These are phyloP conservation scores for Gasterosteus nipponicus DNA, from an alignment of 2,113 vertebrate genomes.

Conservation along the genomic window DNA sequence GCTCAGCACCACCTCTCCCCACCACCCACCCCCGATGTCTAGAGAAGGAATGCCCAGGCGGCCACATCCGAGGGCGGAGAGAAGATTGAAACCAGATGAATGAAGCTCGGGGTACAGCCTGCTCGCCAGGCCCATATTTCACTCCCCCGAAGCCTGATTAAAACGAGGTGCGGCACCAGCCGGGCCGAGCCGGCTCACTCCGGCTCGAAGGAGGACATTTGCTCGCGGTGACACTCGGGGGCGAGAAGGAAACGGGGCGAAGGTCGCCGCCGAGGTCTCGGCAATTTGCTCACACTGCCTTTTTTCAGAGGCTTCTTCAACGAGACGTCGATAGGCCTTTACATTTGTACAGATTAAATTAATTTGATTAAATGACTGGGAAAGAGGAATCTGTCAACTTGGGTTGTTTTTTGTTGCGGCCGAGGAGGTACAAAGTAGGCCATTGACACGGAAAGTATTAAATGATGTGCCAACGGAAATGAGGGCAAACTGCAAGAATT, in stretches of 20 bases:
- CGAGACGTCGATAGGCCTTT: neutral
- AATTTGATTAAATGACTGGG: conserved; percentile 29
- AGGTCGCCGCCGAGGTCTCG: conserved; percentile 50
- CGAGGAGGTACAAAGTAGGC: conserved; percentile 67
- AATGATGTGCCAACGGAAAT: conserved; percentile 64
- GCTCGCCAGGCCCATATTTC: conserved; percentile 76
- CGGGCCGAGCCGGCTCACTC: conserved; percentile 62
- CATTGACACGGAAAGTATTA: conserved; percentile 60
- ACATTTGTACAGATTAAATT: neutral
- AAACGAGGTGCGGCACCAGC: conserved; percentile 69
- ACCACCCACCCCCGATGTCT: conserved; percentile 45
- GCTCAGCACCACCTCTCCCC: conserved; percentile 43
- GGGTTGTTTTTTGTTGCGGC: conserved; percentile 22
- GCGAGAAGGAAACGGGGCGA: conserved; percentile 41
- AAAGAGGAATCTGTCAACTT: conserved; percentile 39
- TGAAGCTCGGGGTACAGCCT: conserved; percentile 67
- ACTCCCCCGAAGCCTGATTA: conserved; percentile 81
- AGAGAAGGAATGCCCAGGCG: conserved; percentile 76
- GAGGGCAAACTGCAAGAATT: conserved; percentile 70
- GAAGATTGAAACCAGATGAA: conserved; percentile 87
- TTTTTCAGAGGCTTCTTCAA: conserved; percentile 12
- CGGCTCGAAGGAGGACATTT: conserved; percentile 54
- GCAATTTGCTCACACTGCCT: conserved; percentile 36
- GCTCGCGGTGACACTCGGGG: conserved; percentile 51
- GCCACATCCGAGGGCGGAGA: conserved; percentile 74